Conservation (phyloP, 1,140 invertebrate genomes). For the Ylistrum balloti region DNA sequence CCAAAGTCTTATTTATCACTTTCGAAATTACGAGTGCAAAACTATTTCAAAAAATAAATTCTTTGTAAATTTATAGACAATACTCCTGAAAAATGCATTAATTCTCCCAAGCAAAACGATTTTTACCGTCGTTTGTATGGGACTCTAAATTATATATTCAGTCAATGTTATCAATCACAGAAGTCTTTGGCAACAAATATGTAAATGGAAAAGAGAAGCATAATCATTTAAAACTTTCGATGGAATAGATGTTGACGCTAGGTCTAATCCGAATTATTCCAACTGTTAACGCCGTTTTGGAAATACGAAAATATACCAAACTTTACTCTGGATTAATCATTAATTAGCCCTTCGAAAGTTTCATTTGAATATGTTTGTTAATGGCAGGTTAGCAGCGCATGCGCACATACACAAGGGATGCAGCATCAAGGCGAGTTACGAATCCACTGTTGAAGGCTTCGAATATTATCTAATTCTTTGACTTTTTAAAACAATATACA, state of each 20-base stretch:
- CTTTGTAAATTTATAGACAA: no score
- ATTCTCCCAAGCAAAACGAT: no score
- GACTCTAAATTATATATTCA: no score
- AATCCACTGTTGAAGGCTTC: background rate
- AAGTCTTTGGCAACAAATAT: conserved; percentile 8
- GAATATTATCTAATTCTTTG: background rate
- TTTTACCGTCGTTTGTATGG: no score
- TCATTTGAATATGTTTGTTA: background rate
- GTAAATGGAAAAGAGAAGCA: background rate
- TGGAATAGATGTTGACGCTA: background rate
- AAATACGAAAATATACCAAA: no score
- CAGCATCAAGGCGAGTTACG: background rate
- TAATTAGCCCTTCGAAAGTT: background rate
- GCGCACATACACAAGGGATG: background rate
- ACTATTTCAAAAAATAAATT: no score
- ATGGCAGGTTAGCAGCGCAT: background rate
- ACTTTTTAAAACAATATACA: no score
- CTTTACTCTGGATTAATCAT: no score
- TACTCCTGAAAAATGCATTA: no score
- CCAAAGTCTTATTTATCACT: background rate
- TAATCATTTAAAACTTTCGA: background rate
- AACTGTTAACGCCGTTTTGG: no score
- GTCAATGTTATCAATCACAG: background rate
- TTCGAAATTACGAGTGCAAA: background rate
- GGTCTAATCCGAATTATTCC: no score